These are phyloP conservation scores for Tinamus guttatus DNA, from an alignment of 2,113 vertebrate species.

Conservation along the genomic window DNA sequence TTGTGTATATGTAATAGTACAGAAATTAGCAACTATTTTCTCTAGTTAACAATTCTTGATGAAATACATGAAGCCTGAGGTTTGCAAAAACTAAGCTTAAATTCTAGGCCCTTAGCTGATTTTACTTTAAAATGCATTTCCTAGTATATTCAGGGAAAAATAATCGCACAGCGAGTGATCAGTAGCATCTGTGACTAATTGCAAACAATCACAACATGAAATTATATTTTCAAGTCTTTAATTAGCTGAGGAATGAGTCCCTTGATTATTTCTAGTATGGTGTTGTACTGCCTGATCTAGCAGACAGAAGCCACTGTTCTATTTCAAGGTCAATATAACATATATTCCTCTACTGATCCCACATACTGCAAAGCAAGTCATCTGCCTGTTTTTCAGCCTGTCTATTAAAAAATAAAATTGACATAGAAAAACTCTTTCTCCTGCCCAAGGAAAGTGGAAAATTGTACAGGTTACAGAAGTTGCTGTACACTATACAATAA, in stretches of 20 bases:
- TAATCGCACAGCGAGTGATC: slow-evolving; percentile 26
- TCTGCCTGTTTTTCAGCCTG: neutral
- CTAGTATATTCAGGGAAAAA: slow-evolving; percentile 18
- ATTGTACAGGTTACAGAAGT: neutral
- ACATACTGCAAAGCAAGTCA: neutral
- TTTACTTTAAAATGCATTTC: slow-evolving; percentile 39
- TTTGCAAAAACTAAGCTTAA: neutral
- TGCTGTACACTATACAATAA: neutral
- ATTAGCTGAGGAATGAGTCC: slow-evolving; percentile 7
- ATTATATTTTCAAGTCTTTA: slow-evolving; percentile 48
- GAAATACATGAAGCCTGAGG: neutral
- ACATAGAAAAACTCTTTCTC: neutral
- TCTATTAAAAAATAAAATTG: neutral
- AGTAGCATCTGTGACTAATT: slow-evolving; percentile 37
- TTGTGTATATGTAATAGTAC: neutral
- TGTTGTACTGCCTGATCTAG: slow-evolving; percentile 1
- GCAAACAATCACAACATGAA: slow-evolving; percentile 48
- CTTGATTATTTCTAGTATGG: slow-evolving; percentile 33
- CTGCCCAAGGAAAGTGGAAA: neutral
- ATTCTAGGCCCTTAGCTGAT: neutral
- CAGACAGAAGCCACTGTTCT: neutral
- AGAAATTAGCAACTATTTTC: neutral
- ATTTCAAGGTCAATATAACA: neutral
- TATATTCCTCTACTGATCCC: neutral
- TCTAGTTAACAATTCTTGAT: neutral